Evolutionary conservation across 2,797 vertebrate genomes (phyloP).

Genomic region (Hemibagrus guttatus): DNA sequence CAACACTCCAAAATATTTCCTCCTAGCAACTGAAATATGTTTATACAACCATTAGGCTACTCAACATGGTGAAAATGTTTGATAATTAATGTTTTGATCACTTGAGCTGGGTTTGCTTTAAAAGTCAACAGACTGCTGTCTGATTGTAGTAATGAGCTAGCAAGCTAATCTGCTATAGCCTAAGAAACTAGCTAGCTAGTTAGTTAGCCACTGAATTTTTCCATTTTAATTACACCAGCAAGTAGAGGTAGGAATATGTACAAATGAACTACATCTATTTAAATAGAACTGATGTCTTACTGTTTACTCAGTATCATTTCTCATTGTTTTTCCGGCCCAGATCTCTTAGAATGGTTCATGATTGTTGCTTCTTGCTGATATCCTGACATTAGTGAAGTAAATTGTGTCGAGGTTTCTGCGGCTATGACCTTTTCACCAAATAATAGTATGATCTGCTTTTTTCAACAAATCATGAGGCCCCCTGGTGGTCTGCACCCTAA

Average conservation of each 20-base stretch:
- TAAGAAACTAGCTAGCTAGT: not conserved
- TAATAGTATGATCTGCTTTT: not conserved
- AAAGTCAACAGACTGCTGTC: not conserved
- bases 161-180: not conserved
- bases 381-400: not conserved
- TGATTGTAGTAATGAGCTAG: not conserved
- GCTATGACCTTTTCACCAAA: not conserved
- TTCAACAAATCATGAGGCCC: not conserved
- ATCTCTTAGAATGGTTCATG: not conserved
- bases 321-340: not conserved
- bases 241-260: not conserved
- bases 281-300: not conserved
- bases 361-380: not conserved
- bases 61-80: too few relatives aligned
- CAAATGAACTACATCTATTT: not conserved
- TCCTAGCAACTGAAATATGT: not conserved
- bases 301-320: not conserved
- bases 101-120: not conserved
- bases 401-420: too few relatives aligned
- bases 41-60: too few relatives aligned
- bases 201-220: not conserved
- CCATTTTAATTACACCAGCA: not conserved
- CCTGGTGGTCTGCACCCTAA: not conserved
- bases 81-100: not conserved
- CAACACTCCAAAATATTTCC: not conserved